These are phyloP conservation scores for Falco peregrinus DNA, from an alignment of 2,797 vertebrate species.

Conservation along the genomic window DNA sequence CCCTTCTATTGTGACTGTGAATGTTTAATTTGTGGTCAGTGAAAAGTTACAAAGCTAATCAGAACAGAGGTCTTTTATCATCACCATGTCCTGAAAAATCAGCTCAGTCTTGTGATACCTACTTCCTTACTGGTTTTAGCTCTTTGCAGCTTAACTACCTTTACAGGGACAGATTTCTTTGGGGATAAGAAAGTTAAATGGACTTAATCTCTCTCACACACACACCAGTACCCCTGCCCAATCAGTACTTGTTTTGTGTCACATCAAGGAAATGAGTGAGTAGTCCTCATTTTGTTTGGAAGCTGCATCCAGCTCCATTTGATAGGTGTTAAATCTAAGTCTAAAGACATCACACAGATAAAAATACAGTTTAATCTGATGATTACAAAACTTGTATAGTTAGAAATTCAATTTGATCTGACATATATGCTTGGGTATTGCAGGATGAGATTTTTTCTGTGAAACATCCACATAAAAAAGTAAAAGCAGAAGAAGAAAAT, in stretches of 20 bases:
- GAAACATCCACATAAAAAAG: slow-evolving; percentile 82
- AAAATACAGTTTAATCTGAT: slow-evolving; percentile 26
- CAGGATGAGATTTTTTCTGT: slow-evolving; percentile 80
- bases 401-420: slow-evolving; percentile 32
- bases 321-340: background rate
- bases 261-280: slow-evolving; percentile 3
- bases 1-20: background rate
- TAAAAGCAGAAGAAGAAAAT: slow-evolving; percentile 79
- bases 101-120: background rate
- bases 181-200: slow-evolving; percentile 5
- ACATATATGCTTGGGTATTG: slow-evolving; percentile 64
- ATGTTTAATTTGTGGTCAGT: background rate
- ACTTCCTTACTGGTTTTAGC: background rate
- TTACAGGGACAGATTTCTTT: slow-evolving; percentile 7
- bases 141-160: background rate
- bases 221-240: background rate
- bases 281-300: background rate
- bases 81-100: background rate
- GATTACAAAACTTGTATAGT: slow-evolving; percentile 8
- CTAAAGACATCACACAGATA: background rate
- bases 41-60: background rate
- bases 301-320: background rate
- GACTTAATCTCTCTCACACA: background rate
- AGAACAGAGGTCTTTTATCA: background rate
- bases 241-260: background rate